Evolutionary conservation across 2,113 vertebrate species (phyloP).

Genomic region (Polypterus senegalus): DNA sequence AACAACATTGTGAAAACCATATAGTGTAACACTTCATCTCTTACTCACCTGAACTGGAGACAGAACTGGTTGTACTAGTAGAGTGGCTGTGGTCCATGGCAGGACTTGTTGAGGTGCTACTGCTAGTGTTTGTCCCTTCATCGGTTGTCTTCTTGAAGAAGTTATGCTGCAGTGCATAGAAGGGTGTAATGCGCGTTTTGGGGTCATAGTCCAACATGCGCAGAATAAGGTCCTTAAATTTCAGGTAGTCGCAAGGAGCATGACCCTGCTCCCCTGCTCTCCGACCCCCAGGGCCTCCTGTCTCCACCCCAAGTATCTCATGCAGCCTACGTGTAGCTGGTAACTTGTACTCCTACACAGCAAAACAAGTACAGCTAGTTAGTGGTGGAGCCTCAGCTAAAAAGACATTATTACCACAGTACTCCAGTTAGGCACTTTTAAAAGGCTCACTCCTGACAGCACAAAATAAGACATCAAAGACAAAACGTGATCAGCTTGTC

Average conservation of each 20-base stretch:
- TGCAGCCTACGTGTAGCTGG: conserved; percentile 82
- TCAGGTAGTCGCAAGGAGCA: conserved; percentile 83
- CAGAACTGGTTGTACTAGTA: conserved; percentile 84
- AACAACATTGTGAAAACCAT: too few relatives aligned
- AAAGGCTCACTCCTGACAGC: too few relatives aligned
- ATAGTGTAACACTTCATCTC: too few relatives aligned
- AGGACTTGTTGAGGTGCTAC: conserved; percentile 74
- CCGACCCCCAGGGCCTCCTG: conserved; percentile 77
- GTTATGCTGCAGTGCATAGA: conserved; percentile 89
- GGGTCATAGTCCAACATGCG: conserved; percentile 93
- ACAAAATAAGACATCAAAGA: too few relatives aligned
- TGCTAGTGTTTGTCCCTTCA: conserved; percentile 88
- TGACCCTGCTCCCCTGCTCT: conserved; percentile 82
- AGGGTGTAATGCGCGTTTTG: conserved; percentile 83
- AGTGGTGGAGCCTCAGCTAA: too few relatives aligned
- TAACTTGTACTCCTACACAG: conserved; percentile 72
- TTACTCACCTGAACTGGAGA: conserved; percentile 75
- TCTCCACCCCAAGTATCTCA: conserved; percentile 85
- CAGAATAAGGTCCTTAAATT: conserved; percentile 90
- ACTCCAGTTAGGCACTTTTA: too few relatives aligned
- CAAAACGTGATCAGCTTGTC: too few relatives aligned
- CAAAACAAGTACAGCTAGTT: not conserved
- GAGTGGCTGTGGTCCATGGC: conserved; percentile 90
- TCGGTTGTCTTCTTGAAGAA: conserved; percentile 94
- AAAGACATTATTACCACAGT: too few relatives aligned